A percentile compares a stretch with the other conserved stretches of the same genome.
These are phyloP conservation scores for Pelodiscus sinensis DNA, from an alignment of 2,113 vertebrate species.

Conservation along the genomic window DNA sequence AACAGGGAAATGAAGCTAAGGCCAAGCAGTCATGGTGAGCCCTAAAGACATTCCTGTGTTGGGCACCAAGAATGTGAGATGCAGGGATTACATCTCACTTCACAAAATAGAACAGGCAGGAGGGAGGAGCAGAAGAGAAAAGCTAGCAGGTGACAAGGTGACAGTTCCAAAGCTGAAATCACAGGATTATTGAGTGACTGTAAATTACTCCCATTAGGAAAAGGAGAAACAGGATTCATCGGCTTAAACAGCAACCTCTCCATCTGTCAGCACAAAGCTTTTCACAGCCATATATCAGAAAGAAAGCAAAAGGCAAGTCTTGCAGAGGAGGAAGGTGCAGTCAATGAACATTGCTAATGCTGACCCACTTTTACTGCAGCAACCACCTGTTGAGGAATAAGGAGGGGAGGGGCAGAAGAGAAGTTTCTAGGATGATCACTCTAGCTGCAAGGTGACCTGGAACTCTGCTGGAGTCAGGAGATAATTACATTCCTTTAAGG, in stretches of 20 bases:
- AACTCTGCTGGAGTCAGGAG: not conserved
- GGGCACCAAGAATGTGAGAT: accelerated
- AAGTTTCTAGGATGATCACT: constrained; percentile 30
- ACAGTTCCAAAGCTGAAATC: accelerated
- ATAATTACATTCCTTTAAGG: not conserved
- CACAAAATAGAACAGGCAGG: accelerated
- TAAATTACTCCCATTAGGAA: not conserved
- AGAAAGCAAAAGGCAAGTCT: not conserved
- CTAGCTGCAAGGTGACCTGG: not conserved
- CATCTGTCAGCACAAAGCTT: not conserved
- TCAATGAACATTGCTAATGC: not conserved
- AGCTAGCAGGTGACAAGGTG: accelerated
- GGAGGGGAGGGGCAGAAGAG: accelerated
- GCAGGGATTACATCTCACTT: not conserved
- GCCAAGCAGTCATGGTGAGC: not conserved
- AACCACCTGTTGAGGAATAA: not conserved
- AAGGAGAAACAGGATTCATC: not conserved
- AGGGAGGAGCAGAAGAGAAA: not conserved
- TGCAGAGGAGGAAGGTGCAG: not conserved
- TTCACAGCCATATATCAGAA: not conserved
- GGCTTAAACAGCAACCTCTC: not conserved
- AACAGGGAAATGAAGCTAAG: not conserved
- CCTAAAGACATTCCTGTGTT: not conserved
- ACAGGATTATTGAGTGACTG: accelerated
- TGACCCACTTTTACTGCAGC: not conserved